Percentiles rank a stretch among this genome's conserved stretches.
These are phyloP conservation scores for Phrynocephalus vlangalii DNA, from an alignment of 2,797 vertebrate genomes.

Conservation along the genomic window DNA sequence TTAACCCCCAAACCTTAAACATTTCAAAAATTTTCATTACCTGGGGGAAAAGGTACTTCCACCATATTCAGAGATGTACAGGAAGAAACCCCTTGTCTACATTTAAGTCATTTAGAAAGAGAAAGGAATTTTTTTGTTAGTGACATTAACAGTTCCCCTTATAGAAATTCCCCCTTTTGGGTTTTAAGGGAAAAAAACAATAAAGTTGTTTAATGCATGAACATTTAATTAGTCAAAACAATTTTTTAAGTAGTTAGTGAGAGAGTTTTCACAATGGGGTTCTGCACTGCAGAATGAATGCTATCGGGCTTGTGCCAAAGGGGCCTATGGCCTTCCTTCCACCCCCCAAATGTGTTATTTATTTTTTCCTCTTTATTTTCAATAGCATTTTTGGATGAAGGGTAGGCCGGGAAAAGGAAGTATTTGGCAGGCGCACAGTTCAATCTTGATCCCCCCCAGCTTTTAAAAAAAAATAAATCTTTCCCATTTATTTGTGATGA, in stretches of 20 bases:
- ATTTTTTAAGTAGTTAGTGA: not conserved
- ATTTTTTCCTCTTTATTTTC: no score
- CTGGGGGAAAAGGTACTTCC: conserved; percentile 23
- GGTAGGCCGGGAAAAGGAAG: no score
- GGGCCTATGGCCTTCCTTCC: no score
- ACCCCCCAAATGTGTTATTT: no score
- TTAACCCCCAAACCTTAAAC: not conserved
- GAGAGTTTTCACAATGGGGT: no score
- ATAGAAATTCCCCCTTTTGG: not conserved
- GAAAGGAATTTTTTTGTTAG: conserved; percentile 33
- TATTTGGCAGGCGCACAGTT: no score
- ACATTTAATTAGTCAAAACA: not conserved
- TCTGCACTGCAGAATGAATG: not conserved
- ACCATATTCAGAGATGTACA: not conserved
- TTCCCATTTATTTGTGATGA: not conserved
- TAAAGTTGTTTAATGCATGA: not conserved
- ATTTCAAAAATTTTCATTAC: conserved; percentile 30
- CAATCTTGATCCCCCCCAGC: no score
- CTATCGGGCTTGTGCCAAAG: no score
- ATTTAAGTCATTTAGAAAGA: conserved; percentile 18
- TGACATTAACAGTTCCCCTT: not conserved
- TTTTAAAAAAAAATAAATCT: no score
- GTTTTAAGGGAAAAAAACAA: not conserved
- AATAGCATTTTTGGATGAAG: no score
- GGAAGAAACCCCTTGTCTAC: conserved; percentile 23